These are phyloP conservation scores for Natator depressus DNA, from an alignment of 2,113 vertebrate species.

Conservation along the genomic window DNA sequence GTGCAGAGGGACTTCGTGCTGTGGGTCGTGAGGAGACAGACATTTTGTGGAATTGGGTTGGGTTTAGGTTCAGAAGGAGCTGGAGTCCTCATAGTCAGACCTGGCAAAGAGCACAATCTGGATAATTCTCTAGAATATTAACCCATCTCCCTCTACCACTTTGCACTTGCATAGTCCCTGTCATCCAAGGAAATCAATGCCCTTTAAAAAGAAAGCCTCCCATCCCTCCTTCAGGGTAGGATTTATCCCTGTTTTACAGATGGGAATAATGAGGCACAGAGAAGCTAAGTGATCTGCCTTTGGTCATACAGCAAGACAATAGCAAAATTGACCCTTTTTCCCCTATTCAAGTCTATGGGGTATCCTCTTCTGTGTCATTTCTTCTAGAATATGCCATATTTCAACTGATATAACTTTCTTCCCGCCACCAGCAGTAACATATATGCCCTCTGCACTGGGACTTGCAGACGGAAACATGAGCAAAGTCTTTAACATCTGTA, in stretches of 20 bases:
- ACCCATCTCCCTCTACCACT: neutral
- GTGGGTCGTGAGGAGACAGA: neutral
- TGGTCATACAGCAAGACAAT: neutral
- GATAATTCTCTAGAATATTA: neutral
- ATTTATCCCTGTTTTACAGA: neutral
- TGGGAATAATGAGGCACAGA: neutral
- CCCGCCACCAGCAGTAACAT: neutral
- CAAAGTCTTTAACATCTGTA: neutral
- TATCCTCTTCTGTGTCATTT: neutral
- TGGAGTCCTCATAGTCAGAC: neutral
- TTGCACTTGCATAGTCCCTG: neutral
- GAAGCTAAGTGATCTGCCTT: neutral
- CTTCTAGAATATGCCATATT: neutral
- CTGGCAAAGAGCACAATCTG: neutral
- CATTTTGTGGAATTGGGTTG: neutral
- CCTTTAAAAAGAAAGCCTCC: neutral
- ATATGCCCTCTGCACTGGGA: rapidly evolving
- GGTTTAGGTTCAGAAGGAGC: neutral
- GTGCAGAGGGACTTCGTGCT: neutral
- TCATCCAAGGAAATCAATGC: neutral
- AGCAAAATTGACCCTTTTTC: neutral
- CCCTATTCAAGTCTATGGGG: neutral
- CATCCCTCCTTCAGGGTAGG: neutral
- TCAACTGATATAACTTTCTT: neutral
- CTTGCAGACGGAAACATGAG: neutral